Percentiles rank a stretch among this genome's conserved stretches.
These are phyloP conservation scores for Poeciliopsis retropinna DNA, from an alignment of 2,113 vertebrate species.

Conservation along the genomic window DNA sequence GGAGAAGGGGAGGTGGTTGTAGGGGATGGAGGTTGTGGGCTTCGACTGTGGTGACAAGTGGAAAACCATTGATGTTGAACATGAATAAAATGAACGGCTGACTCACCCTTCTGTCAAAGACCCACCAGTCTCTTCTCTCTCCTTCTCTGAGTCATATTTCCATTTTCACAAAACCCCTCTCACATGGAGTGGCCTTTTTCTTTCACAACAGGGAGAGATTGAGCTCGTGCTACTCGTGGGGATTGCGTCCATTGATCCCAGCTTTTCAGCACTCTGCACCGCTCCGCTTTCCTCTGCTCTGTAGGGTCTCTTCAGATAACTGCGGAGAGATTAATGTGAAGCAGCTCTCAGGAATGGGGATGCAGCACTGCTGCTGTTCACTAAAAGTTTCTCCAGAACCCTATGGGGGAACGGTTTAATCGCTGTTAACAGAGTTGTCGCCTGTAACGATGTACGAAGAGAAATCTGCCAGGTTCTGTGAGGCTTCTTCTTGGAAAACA, in stretches of 20 bases:
- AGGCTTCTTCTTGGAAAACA: neutral
- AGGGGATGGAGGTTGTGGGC: constrained; percentile 8
- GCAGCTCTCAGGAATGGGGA: constrained; percentile 24
- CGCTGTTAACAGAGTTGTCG: neutral
- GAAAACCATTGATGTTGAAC: constrained; percentile 49
- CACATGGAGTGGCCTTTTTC: constrained; percentile 66
- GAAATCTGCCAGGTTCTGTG: constrained; percentile 6
- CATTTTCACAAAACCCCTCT: constrained; percentile 54
- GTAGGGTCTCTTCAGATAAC: constrained; percentile 38
- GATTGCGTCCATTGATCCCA: constrained; percentile 61
- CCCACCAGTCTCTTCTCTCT: constrained; percentile 47
- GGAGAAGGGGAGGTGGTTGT: constrained; percentile 19
- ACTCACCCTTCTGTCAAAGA: constrained; percentile 53
- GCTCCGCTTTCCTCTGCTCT: constrained; percentile 30
- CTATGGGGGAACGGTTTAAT: constrained; percentile 2
- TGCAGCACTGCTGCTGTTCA: constrained; percentile 23
- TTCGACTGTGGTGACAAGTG: constrained; percentile 57
- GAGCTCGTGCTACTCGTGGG: constrained; percentile 51
- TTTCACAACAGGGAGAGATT: constrained; percentile 48
- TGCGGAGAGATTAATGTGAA: constrained; percentile 45
- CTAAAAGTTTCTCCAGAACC: constrained; percentile 9
- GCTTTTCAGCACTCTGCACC: constrained; percentile 27
- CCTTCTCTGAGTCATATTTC: constrained; percentile 65
- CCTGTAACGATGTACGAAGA: neutral
- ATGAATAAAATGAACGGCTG: constrained; percentile 67